Conservation (phyloP, 1,140 invertebrate genomes). For the Drosophila auraria region DNA sequence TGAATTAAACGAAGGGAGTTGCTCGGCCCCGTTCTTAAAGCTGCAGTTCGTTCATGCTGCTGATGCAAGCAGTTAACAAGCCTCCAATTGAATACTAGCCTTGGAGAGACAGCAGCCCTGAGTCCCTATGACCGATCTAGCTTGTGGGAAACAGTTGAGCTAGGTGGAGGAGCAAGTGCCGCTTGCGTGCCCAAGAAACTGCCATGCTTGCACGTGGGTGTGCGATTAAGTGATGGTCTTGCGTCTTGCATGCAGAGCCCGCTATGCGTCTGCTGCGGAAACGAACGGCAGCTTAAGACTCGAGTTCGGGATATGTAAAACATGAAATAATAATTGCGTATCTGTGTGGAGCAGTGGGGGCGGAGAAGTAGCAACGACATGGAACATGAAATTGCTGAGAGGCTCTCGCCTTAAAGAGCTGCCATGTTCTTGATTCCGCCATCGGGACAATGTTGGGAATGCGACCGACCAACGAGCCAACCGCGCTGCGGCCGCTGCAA, state of each 20-base stretch:
- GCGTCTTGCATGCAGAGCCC: not conserved
- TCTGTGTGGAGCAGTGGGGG: constrained; percentile 5
- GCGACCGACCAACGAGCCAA: constrained; percentile 21
- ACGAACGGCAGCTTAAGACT: constrained; percentile 5
- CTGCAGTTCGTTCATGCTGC: not conserved
- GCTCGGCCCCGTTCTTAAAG: constrained; percentile 10
- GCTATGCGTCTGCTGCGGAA: constrained; percentile 17
- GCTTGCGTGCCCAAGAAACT: not conserved
- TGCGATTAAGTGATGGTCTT: constrained; percentile 2
- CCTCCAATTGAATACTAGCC: not conserved
- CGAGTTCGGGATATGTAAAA: constrained; percentile 44
- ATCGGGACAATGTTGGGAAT: constrained; percentile 52
- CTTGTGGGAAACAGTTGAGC: constrained; percentile 1
- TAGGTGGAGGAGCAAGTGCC: not conserved
- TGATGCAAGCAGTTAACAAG: not conserved
- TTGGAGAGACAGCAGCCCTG: not conserved
- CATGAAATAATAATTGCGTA: constrained; percentile 58
- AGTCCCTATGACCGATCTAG: not conserved
- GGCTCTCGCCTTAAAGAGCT: constrained; percentile 29
- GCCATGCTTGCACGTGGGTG: not conserved
- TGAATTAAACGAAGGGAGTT: constrained; percentile 11
- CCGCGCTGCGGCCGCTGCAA: constrained; percentile 36
- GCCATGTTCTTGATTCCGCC: constrained; percentile 21
- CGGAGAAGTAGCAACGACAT: constrained; percentile 14
- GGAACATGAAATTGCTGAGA: constrained; percentile 38